Evolutionary conservation across 2,888 invertebrate species (phyloP).

Genomic region (Agriotes lineatus): DNA sequence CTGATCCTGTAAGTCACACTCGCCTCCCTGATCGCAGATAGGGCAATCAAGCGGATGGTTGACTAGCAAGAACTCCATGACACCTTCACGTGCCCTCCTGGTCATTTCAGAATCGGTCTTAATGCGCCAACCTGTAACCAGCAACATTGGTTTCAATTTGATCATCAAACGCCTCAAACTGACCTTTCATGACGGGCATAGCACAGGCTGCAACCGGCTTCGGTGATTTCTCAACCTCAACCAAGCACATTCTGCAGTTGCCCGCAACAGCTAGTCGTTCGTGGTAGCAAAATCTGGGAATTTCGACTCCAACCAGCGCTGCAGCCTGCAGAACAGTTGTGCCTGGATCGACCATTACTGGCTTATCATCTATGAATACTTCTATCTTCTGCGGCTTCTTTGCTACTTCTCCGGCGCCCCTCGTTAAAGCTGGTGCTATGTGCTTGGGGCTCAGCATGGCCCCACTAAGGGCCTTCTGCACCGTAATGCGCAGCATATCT

Average conservation of each 20-base stretch:
- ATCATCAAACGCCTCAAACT: no score
- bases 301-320: conserved; percentile 95
- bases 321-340: conserved; percentile 98
- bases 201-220: conserved; percentile 99
- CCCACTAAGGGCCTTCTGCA: conserved; percentile 74
- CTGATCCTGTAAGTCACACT: conserved; percentile 96
- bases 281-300: conserved; percentile 99
- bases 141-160: no score
- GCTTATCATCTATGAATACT: conserved; percentile 97
- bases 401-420: conserved; percentile 55
- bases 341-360: conserved; percentile 93
- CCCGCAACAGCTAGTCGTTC: conserved; percentile 98
- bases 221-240: conserved; percentile 98
- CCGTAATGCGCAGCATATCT: conserved; percentile 83
- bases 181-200: conserved; percentile 99
- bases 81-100: conserved; percentile 80
- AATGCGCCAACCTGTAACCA: conserved; percentile 90
- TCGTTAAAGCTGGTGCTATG: conserved; percentile 50
- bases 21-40: conserved; percentile 98
- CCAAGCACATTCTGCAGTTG: conserved; percentile 99
- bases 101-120: conserved; percentile 97
- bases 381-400: conserved; percentile 80
- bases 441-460: conserved; percentile 60
- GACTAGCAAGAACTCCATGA: conserved; percentile 98
- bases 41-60: conserved; percentile 99